Evolutionary conservation across 2,888 invertebrate genomes (phyloP).

Genomic region (Lasioglossum oenotherae): DNA sequence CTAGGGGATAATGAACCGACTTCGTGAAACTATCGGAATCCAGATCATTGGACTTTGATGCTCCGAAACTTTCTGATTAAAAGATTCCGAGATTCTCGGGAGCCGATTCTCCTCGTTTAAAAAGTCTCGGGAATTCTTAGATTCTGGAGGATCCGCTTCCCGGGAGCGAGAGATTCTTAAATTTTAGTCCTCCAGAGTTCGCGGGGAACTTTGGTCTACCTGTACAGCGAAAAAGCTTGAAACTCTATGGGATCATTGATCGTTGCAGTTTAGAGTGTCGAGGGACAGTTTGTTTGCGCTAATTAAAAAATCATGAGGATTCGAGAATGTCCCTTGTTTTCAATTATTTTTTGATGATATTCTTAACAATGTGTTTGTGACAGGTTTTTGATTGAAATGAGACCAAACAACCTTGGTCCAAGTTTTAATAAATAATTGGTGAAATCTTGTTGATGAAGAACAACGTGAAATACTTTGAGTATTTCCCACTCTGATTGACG

Average conservation of each 20-base stretch:
- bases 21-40: slow-evolving; percentile 13
- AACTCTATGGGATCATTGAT: neutral
- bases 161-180: neutral
- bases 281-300: neutral
- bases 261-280: neutral
- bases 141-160: neutral
- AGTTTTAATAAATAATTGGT: too few relatives aligned
- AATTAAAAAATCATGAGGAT: neutral
- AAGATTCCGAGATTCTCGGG: neutral
- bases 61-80: neutral
- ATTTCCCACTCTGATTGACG: neutral
- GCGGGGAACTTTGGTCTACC: neutral
- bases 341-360: neutral
- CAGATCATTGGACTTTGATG: neutral
- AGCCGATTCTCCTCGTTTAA: neutral
- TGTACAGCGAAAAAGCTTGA: neutral
- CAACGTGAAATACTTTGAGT: neutral
- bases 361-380: too few relatives aligned
- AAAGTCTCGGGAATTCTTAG: neutral
- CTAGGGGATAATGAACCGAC: slow-evolving; percentile 1
- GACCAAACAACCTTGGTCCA: too few relatives aligned
- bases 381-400: too few relatives aligned
- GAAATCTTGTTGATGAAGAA: too few relatives aligned
- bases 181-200: neutral
- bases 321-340: too few relatives aligned